Evolutionary conservation across 2,113 vertebrate genomes (phyloP).

Genomic region (Microcebus griseorufus): DNA sequence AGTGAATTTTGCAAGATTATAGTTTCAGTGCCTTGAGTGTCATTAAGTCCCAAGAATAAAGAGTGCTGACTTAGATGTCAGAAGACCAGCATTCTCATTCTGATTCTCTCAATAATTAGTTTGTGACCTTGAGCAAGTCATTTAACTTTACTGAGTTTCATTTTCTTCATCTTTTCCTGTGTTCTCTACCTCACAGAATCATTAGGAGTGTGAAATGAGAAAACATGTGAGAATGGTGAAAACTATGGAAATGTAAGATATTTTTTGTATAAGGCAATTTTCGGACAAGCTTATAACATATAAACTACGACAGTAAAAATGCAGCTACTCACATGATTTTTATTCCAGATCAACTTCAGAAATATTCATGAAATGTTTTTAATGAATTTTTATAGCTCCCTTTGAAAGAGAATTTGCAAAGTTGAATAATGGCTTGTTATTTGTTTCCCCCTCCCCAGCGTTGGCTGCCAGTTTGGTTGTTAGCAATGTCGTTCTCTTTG

Average conservation of each 20-base stretch:
- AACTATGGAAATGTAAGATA: neutral
- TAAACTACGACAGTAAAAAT: neutral
- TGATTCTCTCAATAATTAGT: neutral
- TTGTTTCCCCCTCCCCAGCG: neutral
- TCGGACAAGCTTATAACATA: neutral
- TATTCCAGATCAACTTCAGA: neutral
- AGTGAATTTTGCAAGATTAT: neutral
- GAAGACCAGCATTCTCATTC: neutral
- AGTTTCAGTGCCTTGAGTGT: neutral
- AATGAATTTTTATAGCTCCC: neutral
- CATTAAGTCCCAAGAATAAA: neutral
- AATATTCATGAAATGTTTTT: neutral
- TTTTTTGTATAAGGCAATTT: neutral
- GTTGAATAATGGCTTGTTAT: neutral
- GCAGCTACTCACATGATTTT: neutral
- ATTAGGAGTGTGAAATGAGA: conserved; percentile 25
- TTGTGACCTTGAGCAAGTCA: neutral
- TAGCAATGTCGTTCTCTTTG: neutral
- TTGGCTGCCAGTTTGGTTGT: neutral
- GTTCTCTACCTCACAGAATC: neutral
- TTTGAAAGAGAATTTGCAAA: neutral
- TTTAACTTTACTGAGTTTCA: neutral
- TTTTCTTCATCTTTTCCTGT: conserved; percentile 7
- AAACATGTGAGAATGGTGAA: neutral
- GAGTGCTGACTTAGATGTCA: neutral